Conservation (phyloP, 2,113 vertebrate genomes). For the Dromaius novaehollandiae region DNA sequence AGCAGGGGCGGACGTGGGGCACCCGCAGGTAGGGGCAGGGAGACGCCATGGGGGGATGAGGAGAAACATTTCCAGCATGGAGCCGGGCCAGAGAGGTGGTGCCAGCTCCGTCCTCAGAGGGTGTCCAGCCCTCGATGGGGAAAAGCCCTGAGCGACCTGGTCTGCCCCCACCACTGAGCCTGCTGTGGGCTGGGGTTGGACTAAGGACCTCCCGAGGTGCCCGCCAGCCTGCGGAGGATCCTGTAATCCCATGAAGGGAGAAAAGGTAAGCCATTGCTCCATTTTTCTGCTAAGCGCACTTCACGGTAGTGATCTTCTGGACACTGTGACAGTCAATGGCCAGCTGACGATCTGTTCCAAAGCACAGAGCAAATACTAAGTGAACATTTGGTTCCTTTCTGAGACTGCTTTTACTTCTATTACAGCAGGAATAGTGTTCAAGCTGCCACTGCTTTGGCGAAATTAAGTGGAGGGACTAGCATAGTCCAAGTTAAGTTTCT, state of each 20-base stretch:
- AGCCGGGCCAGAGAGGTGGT: fast-evolving
- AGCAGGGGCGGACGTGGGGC: neutral
- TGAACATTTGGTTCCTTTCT: neutral
- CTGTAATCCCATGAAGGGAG: neutral
- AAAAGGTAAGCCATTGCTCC: neutral
- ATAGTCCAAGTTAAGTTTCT: neutral
- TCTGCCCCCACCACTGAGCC: neutral
- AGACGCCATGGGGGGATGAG: fast-evolving
- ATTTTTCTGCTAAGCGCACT: neutral
- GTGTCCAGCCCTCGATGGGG: fast-evolving
- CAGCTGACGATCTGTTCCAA: neutral
- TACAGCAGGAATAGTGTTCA: neutral
- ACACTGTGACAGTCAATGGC: neutral
- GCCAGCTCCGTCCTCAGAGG: neutral
- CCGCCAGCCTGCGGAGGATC: neutral
- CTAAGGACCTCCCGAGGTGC: neutral
- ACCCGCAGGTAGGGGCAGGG: fast-evolving
- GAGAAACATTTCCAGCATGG: no score
- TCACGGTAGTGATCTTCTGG: neutral
- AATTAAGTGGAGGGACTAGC: no score
- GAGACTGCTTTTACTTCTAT: neutral
- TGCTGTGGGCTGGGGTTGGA: neutral
- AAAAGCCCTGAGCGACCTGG: neutral
- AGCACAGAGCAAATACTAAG: neutral
- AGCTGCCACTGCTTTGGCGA: no score